A percentile compares a stretch with the other conserved stretches of the same genome.
These are phyloP conservation scores for Sitobion miscanthi DNA, from an alignment of 1,140 invertebrate genomes.

Conservation along the genomic window DNA sequence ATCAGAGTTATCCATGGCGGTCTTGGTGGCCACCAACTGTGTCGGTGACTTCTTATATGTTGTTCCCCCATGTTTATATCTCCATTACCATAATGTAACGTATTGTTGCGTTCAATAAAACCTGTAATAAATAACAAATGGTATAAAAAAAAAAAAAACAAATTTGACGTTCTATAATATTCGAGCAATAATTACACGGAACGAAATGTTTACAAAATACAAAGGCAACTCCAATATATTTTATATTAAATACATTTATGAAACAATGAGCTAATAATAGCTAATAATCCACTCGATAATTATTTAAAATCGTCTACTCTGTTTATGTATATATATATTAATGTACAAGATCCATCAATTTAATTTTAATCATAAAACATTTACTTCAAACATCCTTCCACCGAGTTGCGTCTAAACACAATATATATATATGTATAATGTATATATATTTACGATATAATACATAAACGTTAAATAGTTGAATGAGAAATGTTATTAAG, in stretches of 20 bases:
- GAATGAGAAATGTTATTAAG: constrained; percentile 10
- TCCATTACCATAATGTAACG: background rate
- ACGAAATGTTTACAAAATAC: background rate
- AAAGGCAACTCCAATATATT: background rate
- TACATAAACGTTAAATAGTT: constrained; percentile 7
- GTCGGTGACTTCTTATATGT: background rate
- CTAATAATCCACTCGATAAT: background rate
- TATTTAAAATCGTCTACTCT: background rate
- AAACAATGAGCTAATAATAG: background rate
- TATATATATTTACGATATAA: background rate
- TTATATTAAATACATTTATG: background rate
- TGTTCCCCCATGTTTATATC: constrained; percentile 38
- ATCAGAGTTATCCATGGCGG: constrained; percentile 15
- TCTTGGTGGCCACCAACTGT: constrained; percentile 34
- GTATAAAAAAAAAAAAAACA: background rate
- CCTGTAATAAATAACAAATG: background rate
- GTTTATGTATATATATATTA: background rate
- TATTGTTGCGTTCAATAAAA: background rate
- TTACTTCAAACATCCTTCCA: constrained; percentile 15
- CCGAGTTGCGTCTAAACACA: background rate
- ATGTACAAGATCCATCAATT: background rate
- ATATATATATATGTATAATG: background rate
- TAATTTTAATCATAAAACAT: background rate
- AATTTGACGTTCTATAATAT: background rate
- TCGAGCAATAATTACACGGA: background rate